Conservation (phyloP, 1,140 invertebrate genomes). For the Bombus vancouverensis region DNA sequence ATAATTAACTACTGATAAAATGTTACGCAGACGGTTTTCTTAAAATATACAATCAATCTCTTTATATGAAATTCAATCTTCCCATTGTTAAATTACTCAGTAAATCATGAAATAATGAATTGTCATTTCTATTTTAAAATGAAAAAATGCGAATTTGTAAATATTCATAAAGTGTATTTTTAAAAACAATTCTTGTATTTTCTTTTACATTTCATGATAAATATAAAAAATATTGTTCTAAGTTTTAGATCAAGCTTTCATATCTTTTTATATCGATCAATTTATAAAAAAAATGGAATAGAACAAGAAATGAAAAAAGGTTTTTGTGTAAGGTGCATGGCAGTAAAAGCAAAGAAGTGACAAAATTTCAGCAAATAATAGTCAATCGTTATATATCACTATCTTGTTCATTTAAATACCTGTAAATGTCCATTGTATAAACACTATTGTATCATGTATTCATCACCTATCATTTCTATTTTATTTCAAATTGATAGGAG, state of each 20-base stretch:
- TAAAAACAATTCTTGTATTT: neutral
- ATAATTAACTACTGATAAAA: neutral
- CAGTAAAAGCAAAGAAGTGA: neutral
- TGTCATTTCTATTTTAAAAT: neutral
- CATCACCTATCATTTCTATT: too few relatives aligned
- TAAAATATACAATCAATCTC: neutral
- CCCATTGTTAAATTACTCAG: neutral
- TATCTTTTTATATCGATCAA: neutral
- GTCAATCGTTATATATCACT: too few relatives aligned
- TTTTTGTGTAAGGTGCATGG: neutral
- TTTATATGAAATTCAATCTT: neutral
- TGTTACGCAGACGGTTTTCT: neutral
- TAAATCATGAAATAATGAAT: neutral
- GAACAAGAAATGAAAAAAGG: neutral
- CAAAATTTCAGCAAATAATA: too few relatives aligned
- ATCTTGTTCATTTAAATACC: too few relatives aligned
- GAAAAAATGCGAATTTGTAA: conserved; percentile 13
- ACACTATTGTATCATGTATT: too few relatives aligned
- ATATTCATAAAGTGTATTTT: conserved; percentile 43
- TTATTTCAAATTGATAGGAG: too few relatives aligned
- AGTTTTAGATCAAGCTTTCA: neutral
- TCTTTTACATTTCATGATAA: neutral
- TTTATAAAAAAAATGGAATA: neutral
- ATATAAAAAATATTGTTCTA: neutral
- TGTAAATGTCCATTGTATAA: too few relatives aligned